Percentiles rank a stretch among this genome's conserved stretches.
Conservation (phyloP, 2,888 invertebrate species). For the Eupithecia tripunctaria region DNA sequence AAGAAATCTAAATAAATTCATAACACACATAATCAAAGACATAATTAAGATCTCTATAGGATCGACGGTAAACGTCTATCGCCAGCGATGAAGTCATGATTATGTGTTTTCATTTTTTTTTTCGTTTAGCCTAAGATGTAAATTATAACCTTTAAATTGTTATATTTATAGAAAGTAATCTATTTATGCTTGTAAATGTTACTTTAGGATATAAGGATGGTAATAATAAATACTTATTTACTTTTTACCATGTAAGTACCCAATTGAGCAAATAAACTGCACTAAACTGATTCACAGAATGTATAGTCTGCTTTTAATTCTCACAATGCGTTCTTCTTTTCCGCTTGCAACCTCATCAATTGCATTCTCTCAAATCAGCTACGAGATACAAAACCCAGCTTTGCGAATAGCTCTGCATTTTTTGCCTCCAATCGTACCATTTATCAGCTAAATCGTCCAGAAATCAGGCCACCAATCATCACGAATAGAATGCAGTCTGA, state of each 20-base stretch:
- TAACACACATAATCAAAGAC: no score
- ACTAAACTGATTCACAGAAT: neutral
- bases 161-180: no score
- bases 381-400: constrained; percentile 5
- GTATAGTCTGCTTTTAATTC: neutral
- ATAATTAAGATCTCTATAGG: no score
- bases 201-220: no score
- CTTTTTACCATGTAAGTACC: no score
- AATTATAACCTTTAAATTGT: no score
- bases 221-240: no score
- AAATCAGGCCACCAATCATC: constrained; percentile 12
- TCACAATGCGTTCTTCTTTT: neutral
- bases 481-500: constrained; percentile 4
- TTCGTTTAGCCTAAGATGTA: no score
- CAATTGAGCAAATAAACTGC: neutral
- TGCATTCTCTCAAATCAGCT: neutral
- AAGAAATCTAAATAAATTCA: no score
- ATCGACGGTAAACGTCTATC: neutral
- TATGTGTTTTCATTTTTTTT: neutral
- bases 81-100: no score
- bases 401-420: constrained; percentile 9
- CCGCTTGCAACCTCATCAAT: neutral
- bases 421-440: constrained; percentile 5
- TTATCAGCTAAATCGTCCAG: constrained; percentile 18
- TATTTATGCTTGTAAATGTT: no score